Evolutionary conservation across 1,140 invertebrate species (phyloP).

Genomic region (Myzus persicae): DNA sequence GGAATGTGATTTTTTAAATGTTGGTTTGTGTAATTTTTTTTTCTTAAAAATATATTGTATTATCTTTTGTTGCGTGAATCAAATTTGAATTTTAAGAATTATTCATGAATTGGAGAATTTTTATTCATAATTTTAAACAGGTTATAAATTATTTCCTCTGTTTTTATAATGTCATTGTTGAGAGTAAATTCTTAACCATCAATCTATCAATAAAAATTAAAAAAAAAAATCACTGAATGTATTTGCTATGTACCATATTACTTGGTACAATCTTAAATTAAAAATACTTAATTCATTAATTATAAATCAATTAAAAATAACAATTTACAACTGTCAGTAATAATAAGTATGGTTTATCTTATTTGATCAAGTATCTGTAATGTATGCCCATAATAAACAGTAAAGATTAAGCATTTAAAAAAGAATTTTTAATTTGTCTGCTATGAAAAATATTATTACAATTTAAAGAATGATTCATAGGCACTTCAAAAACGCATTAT

Average conservation of each 20-base stretch:
- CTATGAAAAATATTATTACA: neutral
- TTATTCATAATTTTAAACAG: neutral
- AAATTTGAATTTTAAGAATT: slow-evolving; percentile 9
- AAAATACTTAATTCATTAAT: too few species aligned
- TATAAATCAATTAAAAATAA: neutral
- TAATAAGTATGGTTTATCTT: neutral
- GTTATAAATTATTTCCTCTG: neutral
- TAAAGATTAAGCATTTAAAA: neutral
- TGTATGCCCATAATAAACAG: neutral
- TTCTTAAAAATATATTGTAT: slow-evolving; percentile 37
- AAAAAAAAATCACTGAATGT: neutral
- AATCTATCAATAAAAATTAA: neutral
- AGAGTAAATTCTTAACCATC: neutral
- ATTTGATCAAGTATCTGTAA: neutral
- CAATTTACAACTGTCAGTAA: neutral
- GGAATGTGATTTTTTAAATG: slow-evolving; percentile 55
- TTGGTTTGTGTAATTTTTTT: slow-evolving; percentile 50
- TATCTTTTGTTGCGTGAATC: slow-evolving; percentile 57
- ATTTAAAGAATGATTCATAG: neutral
- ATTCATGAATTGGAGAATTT: neutral
- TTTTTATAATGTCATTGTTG: neutral
- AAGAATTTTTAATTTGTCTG: neutral
- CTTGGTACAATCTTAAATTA: neutral
- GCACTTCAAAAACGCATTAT: neutral
- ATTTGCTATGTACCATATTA: neutral